These are phyloP conservation scores for Junonia oenone DNA, from an alignment of 2,888 invertebrate genomes.

Conservation along the genomic window DNA sequence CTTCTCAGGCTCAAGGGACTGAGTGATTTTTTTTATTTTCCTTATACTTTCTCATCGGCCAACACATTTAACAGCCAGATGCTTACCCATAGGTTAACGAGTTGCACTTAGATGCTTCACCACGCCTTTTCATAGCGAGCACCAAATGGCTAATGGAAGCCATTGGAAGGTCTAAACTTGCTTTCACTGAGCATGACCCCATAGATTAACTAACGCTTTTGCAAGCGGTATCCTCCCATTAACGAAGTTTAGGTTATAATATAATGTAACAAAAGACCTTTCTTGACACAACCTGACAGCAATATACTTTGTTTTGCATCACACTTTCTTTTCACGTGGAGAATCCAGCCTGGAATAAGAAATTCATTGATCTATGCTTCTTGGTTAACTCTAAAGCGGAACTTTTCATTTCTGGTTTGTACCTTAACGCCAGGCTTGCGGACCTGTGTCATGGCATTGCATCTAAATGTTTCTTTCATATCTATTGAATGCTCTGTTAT, in stretches of 20 bases:
- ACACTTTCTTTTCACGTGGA: conserved; percentile 42
- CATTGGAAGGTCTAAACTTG: conserved; percentile 35
- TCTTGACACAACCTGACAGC: conserved; percentile 24
- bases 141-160: conserved; percentile 41
- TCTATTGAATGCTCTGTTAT: conserved; percentile 51
- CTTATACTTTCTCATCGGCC: conserved; percentile 65
- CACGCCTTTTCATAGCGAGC: conserved; percentile 75
- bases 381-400: conserved; percentile 79
- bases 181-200: conserved; percentile 67
- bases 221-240: conserved; percentile 40
- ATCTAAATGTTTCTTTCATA: conserved; percentile 49
- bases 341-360: conserved; percentile 29
- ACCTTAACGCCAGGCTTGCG: conserved; percentile 54
- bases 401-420: conserved; percentile 68
- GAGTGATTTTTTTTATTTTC: conserved; percentile 50
- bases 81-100: conserved; percentile 61
- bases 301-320: conserved; percentile 53
- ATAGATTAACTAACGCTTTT: conserved; percentile 46
- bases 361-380: conserved; percentile 68
- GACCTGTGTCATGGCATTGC: conserved; percentile 57
- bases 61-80: conserved; percentile 61
- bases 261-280: conserved; percentile 17
- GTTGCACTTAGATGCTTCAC: conserved; percentile 73
- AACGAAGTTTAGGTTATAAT: conserved; percentile 20
- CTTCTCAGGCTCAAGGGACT: conserved; percentile 72